Evolutionary conservation across 1,140 invertebrate genomes (phyloP).

Genomic region (Apis florea): DNA sequence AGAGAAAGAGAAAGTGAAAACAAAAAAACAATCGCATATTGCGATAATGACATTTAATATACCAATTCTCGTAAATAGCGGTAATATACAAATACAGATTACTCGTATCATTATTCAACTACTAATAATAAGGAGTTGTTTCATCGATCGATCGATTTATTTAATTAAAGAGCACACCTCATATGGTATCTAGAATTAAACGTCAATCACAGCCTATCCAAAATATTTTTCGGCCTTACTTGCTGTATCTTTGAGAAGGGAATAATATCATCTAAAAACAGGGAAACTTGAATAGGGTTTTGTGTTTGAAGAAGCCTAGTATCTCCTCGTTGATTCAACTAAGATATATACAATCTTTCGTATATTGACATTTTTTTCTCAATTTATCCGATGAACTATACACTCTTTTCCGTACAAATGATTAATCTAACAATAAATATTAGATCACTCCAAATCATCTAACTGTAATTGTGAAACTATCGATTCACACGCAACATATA

Average conservation of each 20-base stretch:
- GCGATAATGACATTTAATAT: slow-evolving; percentile 70
- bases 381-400: slow-evolving; percentile 46
- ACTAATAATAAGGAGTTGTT: slow-evolving; percentile 51
- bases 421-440: slow-evolving; percentile 78
- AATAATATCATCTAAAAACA: slow-evolving; percentile 38
- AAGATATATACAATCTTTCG: slow-evolving; percentile 61
- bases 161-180: slow-evolving; percentile 60
- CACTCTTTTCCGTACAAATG: slow-evolving; percentile 71
- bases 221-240: slow-evolving; percentile 54
- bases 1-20: neutral
- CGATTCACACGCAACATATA: slow-evolving; percentile 21
- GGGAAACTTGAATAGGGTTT: slow-evolving; percentile 42
- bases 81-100: slow-evolving; percentile 68
- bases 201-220: slow-evolving; percentile 74
- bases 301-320: slow-evolving; percentile 46
- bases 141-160: slow-evolving; percentile 50
- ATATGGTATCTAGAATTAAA: slow-evolving; percentile 64
- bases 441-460: slow-evolving; percentile 65
- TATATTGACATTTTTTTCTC: slow-evolving; percentile 56
- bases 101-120: slow-evolving; percentile 42
- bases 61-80: slow-evolving; percentile 65
- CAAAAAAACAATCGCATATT: slow-evolving; percentile 35
- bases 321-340: slow-evolving; percentile 53
- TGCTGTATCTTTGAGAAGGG: slow-evolving; percentile 16
- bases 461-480: slow-evolving; percentile 41